phyloP scores from a whole-genome alignment of 1,140 invertebrate genomes.

The Episyrphus balteatus region DNA sequence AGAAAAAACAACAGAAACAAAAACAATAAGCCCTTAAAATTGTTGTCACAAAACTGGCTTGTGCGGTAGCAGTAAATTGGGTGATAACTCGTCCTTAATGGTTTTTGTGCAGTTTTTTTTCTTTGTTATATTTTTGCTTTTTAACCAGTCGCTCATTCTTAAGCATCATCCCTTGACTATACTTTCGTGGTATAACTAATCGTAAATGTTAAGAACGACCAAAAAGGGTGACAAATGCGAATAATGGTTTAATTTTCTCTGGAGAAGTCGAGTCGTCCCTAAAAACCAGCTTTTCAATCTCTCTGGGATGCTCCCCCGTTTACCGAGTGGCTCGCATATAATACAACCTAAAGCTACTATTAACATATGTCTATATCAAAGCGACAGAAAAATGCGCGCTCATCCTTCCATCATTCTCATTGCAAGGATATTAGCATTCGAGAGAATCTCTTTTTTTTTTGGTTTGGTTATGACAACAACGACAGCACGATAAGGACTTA shows the following conservation, averaged over 20 bases:
- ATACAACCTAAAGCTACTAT: neutral
- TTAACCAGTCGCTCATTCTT: neutral
- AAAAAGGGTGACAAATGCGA: conserved; percentile 28
- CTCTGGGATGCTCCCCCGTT: neutral
- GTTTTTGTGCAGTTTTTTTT: neutral
- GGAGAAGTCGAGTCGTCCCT: conserved; percentile 1
- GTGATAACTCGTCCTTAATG: conserved; percentile 5
- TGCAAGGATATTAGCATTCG: too few relatives aligned
- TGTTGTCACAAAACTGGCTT: neutral
- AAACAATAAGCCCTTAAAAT: too few relatives aligned
- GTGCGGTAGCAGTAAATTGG: conserved; percentile 4
- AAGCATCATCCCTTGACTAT: neutral
- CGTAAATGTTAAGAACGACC: conserved; percentile 2
- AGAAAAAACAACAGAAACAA: too few relatives aligned
- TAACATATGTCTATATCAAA: neutral
- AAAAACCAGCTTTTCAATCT: neutral
- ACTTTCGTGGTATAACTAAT: neutral
- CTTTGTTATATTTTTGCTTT: neutral
- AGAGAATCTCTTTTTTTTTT: too few relatives aligned
- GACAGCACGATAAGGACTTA: too few relatives aligned
- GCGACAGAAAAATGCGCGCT: too few relatives aligned
- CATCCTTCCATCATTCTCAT: too few relatives aligned
- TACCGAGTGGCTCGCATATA: neutral
- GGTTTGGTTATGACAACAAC: too few relatives aligned
- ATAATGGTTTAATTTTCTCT: conserved; percentile 30